These are phyloP conservation scores for Corvus hawaiiensis DNA, from an alignment of 2,113 vertebrate genomes.

Conservation along the genomic window DNA sequence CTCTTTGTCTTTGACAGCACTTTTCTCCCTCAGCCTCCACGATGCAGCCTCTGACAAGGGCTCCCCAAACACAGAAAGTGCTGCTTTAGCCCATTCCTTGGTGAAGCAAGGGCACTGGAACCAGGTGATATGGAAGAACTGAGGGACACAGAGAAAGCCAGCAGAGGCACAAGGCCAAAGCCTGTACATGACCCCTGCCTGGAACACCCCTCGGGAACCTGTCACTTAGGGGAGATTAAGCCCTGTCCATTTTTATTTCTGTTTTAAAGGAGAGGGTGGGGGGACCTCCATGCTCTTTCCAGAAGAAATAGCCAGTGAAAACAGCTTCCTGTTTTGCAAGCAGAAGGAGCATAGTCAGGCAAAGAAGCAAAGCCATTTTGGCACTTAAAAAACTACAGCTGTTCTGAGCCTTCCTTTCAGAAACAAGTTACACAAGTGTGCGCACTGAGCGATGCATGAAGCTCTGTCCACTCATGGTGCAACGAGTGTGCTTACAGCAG, in stretches of 20 bases:
- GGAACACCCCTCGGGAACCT: neutral
- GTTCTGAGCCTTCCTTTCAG: neutral
- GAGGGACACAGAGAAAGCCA: neutral
- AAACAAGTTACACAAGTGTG: neutral
- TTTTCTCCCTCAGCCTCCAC: neutral
- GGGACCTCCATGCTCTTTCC: neutral
- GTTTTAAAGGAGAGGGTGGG: neutral
- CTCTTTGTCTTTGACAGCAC: neutral
- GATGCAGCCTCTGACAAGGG: neutral
- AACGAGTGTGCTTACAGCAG: neutral
- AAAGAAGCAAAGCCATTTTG: neutral
- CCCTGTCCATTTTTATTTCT: neutral
- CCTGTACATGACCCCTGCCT: neutral
- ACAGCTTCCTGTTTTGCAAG: slow-evolving; percentile 24
- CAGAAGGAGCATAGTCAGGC: neutral
- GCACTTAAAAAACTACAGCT: neutral
- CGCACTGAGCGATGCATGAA: neutral
- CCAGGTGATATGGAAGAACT: neutral
- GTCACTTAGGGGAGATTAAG: neutral
- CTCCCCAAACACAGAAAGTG: fast-evolving
- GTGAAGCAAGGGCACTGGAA: neutral
- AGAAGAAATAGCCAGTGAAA: neutral
- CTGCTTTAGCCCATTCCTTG: neutral
- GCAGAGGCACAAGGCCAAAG: neutral
- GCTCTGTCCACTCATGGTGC: neutral